A percentile compares a stretch with the other conserved stretches of the same genome.
phyloP scores from a whole-genome alignment of 2,797 vertebrate species.

The Squalus acanthias region DNA sequence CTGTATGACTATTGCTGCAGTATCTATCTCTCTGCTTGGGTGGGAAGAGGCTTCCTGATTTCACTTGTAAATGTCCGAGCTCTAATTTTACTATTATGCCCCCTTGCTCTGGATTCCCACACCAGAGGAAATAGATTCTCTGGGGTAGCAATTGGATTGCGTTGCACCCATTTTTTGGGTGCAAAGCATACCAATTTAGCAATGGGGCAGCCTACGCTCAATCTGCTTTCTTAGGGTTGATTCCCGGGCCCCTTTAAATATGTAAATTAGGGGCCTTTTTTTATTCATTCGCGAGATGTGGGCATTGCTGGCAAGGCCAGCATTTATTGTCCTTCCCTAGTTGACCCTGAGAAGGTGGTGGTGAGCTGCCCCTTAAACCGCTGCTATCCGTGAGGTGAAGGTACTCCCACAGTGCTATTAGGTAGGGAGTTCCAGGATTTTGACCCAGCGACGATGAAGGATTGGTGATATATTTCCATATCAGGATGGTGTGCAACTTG shows the following conservation, averaged over 20 bases:
- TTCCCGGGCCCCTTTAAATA: no score
- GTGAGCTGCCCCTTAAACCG: no score
- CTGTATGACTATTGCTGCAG: no score
- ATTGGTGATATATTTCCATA: no score
- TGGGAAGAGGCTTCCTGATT: background rate
- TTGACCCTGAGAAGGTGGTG: no score
- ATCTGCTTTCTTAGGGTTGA: background rate
- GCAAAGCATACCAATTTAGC: background rate
- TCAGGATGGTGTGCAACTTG: no score
- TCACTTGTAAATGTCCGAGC: background rate
- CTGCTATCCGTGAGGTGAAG: no score
- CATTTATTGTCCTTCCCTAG: background rate
- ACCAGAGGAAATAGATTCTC: background rate
- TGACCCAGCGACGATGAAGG: no score
- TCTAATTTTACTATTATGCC: background rate
- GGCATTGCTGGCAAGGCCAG: background rate
- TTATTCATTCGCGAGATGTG: background rate
- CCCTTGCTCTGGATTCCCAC: background rate
- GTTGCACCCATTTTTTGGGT: background rate
- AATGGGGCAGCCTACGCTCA: background rate
- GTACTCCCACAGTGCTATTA: no score
- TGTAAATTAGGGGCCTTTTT: no score
- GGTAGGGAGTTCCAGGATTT: no score
- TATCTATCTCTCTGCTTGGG: no score
- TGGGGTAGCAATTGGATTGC: background rate